Evolutionary conservation across 2,888 invertebrate species (phyloP).

Genomic region (Podabrus alpinus): DNA sequence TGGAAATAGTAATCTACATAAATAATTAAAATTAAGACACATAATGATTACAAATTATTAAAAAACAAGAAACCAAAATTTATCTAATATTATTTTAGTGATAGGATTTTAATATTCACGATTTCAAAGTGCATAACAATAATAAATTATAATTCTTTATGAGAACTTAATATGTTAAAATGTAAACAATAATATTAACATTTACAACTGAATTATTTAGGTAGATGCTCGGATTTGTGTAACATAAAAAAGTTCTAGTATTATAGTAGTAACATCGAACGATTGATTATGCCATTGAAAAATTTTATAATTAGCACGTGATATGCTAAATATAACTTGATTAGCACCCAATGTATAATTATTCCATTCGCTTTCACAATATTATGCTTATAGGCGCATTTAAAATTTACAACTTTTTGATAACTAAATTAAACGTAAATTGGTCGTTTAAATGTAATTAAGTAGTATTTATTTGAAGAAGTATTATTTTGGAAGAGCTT

Average conservation of each 20-base stretch:
- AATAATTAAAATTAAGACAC: background rate
- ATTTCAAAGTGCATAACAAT: background rate
- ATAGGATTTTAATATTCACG: background rate
- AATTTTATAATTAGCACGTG: background rate
- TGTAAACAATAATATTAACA: background rate
- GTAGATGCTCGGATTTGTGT: too few relatives aligned
- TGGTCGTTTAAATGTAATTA: background rate
- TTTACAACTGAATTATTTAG: background rate
- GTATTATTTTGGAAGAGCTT: background rate
- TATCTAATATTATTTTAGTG: background rate
- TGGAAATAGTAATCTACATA: background rate
- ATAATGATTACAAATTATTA: background rate
- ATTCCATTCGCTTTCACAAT: background rate
- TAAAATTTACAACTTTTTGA: background rate
- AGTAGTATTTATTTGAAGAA: background rate
- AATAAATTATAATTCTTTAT: background rate
- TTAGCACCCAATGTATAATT: background rate
- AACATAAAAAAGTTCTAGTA: background rate
- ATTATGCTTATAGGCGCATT: background rate
- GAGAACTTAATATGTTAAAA: background rate
- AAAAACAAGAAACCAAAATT: background rate
- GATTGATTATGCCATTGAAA: background rate
- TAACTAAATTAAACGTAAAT: background rate
- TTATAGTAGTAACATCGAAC: background rate
- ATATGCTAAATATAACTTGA: background rate